phyloP scores from a whole-genome alignment of 2,113 vertebrate species.

The Psephotus haematonotus region DNA sequence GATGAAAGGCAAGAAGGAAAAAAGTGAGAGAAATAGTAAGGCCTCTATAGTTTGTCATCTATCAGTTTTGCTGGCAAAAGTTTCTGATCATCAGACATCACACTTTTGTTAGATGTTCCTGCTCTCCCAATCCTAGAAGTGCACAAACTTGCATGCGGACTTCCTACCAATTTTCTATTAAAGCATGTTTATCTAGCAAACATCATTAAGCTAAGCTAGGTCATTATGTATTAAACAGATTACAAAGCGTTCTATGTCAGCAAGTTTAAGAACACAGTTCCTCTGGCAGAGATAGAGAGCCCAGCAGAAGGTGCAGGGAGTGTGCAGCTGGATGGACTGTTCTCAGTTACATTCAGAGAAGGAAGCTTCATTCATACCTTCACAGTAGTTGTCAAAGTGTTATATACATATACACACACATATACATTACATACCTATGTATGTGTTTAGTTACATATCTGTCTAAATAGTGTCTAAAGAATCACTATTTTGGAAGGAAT shows the following conservation, averaged over 20 bases:
- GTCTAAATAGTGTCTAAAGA: not conserved
- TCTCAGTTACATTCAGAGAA: not conserved
- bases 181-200: not conserved
- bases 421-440: not conserved
- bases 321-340: not conserved
- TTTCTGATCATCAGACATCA: not conserved
- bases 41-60: not conserved
- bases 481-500: not conserved
- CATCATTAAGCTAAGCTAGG: not conserved
- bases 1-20: not conserved
- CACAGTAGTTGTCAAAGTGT: not conserved
- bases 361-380: not conserved
- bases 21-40: not conserved
- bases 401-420: not conserved
- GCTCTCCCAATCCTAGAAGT: not conserved
- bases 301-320: not conserved
- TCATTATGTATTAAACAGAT: not conserved
- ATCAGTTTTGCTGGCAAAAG: not conserved
- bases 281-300: not conserved
- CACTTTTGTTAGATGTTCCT: not conserved
- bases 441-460: not conserved
- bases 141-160: not conserved
- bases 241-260: fast-evolving
- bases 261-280: not conserved
- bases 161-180: not conserved